phyloP scores from a whole-genome alignment of 2,888 invertebrate genomes.

The Ferdinandea cuprea region DNA sequence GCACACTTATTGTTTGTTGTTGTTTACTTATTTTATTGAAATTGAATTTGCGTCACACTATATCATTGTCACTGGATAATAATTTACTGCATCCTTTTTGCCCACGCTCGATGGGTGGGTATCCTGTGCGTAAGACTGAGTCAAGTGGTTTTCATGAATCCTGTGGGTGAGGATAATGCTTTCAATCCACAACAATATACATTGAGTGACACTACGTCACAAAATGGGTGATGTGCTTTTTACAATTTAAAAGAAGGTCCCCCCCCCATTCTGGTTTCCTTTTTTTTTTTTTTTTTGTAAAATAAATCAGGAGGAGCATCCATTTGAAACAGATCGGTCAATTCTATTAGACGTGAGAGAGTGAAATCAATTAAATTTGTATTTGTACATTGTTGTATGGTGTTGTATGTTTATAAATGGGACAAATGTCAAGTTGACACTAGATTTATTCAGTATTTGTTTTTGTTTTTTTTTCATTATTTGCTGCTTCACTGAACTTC shows the following conservation, averaged over 20 bases:
- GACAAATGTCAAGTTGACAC: too few species aligned
- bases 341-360: too few species aligned
- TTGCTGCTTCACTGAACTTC: too few species aligned
- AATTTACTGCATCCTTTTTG: constrained; percentile 64
- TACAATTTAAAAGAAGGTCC: not conserved
- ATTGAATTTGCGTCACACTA: constrained; percentile 67
- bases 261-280: not conserved
- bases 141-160: constrained; percentile 19
- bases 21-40: constrained; percentile 50
- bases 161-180: constrained; percentile 25
- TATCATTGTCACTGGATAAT: constrained; percentile 59
- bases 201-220: not conserved
- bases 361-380: too few species aligned
- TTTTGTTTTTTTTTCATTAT: too few species aligned
- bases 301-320: constrained; percentile 2
- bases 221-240: constrained; percentile 16
- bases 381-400: too few species aligned
- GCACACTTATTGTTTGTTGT: constrained; percentile 8
- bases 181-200: not conserved
- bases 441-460: too few species aligned
- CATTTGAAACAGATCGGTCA: too few species aligned
- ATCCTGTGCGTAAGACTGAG: not conserved
- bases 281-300: constrained; percentile 26
- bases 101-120: not conserved
- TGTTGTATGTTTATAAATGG: too few species aligned